Percentiles rank a stretch among this genome's conserved stretches.
Conservation (phyloP, 2,888 invertebrate species). For the Drosophila vallismaia region DNA sequence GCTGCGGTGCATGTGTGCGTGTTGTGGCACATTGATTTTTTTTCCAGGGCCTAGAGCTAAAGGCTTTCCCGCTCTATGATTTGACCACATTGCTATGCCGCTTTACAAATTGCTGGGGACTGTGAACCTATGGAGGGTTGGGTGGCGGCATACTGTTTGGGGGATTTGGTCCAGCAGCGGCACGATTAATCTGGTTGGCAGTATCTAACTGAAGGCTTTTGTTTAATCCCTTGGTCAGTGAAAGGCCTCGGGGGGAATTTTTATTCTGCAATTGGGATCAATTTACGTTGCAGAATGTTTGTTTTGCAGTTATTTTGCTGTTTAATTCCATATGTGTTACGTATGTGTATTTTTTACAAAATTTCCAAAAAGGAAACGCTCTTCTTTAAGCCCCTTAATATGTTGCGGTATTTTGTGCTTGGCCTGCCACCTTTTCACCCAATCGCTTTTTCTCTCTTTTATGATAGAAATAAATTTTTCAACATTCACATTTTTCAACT, state of each 20-base stretch:
- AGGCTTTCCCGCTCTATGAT: slow-evolving; percentile 36
- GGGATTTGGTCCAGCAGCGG: slow-evolving; percentile 12
- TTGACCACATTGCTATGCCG: slow-evolving; percentile 67
- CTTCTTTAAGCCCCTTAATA: slow-evolving; percentile 46
- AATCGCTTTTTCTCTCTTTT: slow-evolving; percentile 31
- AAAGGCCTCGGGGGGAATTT: slow-evolving; percentile 2
- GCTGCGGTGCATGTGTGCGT: slow-evolving; percentile 28
- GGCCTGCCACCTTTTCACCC: slow-evolving; percentile 1
- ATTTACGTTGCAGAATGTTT: slow-evolving; percentile 17
- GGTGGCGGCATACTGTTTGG: neutral
- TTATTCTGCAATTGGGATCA: slow-evolving; percentile 21
- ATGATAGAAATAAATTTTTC: slow-evolving; percentile 57
- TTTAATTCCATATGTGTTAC: slow-evolving; percentile 4
- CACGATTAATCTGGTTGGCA: slow-evolving; percentile 29
- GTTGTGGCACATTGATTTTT: slow-evolving; percentile 66
- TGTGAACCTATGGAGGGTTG: neutral
- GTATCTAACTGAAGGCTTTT: slow-evolving; percentile 40
- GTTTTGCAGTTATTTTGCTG: slow-evolving; percentile 1
- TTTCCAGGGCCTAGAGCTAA: slow-evolving; percentile 29
- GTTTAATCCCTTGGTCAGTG: slow-evolving; percentile 11
- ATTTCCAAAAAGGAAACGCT: slow-evolving; percentile 29
- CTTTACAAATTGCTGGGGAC: slow-evolving; percentile 57
- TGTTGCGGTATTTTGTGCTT: slow-evolving; percentile 34
- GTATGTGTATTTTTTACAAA: neutral
- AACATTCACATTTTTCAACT: slow-evolving; percentile 50